These are phyloP conservation scores for Ophion slaviceki DNA, from an alignment of 2,888 invertebrate species.

Conservation along the genomic window DNA sequence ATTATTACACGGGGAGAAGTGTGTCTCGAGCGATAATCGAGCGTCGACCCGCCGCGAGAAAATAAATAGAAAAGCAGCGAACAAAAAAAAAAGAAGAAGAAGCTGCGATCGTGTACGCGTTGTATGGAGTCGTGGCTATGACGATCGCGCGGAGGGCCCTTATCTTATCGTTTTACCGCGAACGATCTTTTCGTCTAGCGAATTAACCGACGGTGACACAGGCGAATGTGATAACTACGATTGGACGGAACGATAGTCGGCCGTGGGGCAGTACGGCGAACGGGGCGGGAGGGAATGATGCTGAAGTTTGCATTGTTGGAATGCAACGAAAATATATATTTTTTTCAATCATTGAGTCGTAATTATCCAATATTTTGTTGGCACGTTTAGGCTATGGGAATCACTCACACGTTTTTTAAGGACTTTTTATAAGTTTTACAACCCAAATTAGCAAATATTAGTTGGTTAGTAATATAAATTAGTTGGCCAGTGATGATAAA, in stretches of 20 bases:
- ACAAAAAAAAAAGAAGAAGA: neutral
- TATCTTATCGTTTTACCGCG: slow-evolving; percentile 47
- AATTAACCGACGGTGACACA: neutral
- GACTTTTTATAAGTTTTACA: too few relatives aligned
- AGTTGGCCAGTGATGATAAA: too few relatives aligned
- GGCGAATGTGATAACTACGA: neutral
- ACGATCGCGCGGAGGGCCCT: slow-evolving; percentile 27
- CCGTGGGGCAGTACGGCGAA: too few relatives aligned
- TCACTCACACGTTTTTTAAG: too few relatives aligned
- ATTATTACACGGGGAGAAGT: slow-evolving; percentile 13
- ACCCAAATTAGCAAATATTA: too few relatives aligned
- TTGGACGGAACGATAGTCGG: neutral
- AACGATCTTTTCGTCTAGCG: slow-evolving; percentile 2
- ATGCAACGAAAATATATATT: too few relatives aligned
- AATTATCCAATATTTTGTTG: too few relatives aligned
- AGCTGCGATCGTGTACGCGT: neutral
- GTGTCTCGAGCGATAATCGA: slow-evolving; percentile 45
- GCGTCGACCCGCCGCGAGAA: slow-evolving; percentile 49
- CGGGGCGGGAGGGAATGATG: too few relatives aligned
- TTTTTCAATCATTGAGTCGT: too few relatives aligned
- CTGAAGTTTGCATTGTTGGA: too few relatives aligned
- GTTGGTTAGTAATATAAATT: too few relatives aligned
- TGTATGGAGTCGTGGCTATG: neutral
- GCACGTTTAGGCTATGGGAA: too few relatives aligned
- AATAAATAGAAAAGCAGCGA: slow-evolving; percentile 26